Evolutionary conservation across 2,797 vertebrate genomes (phyloP).

Genomic region (Poeciliopsis gracilis): DNA sequence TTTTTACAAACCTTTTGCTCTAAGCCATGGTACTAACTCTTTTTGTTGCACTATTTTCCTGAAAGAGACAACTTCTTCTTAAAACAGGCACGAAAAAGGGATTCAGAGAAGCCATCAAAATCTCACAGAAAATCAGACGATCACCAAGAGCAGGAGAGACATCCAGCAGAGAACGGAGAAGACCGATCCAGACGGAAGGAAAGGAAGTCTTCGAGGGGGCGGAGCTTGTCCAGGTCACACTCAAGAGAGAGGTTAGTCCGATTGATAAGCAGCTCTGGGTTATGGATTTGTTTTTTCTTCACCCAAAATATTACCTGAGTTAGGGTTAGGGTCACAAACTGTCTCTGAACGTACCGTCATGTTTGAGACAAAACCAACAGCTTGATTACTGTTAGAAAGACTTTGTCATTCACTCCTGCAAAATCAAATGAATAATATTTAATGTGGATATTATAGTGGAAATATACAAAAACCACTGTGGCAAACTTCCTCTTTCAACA

Average conservation of each 20-base stretch:
- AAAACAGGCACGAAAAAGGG: constrained; percentile 99
- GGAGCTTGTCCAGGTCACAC: constrained; percentile 91
- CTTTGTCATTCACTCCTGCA: no score
- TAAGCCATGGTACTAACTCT: constrained; percentile 97
- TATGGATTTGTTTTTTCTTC: not conserved
- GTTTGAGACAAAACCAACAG: not conserved
- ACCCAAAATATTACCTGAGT: not conserved
- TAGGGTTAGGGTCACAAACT: not conserved
- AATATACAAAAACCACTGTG: not conserved
- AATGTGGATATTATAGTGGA: not conserved
- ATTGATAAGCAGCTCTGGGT: not conserved
- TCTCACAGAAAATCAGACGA: constrained; percentile 90
- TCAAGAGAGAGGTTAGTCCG: constrained; percentile 90
- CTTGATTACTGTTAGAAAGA: not conserved
- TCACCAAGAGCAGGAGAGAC: constrained; percentile 87
- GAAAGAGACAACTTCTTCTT: constrained; percentile 99
- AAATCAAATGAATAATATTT: no score
- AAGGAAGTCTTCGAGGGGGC: constrained; percentile 86
- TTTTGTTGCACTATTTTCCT: constrained; percentile 99
- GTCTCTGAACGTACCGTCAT: not conserved
- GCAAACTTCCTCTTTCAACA: no score
- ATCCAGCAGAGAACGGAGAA: constrained; percentile 92
- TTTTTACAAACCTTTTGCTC: constrained; percentile 67
- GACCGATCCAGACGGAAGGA: constrained; percentile 93
- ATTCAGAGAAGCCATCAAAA: constrained; percentile 92